phyloP scores from a whole-genome alignment of 2,113 vertebrate genomes.

The Thinocorus orbignyianus region DNA sequence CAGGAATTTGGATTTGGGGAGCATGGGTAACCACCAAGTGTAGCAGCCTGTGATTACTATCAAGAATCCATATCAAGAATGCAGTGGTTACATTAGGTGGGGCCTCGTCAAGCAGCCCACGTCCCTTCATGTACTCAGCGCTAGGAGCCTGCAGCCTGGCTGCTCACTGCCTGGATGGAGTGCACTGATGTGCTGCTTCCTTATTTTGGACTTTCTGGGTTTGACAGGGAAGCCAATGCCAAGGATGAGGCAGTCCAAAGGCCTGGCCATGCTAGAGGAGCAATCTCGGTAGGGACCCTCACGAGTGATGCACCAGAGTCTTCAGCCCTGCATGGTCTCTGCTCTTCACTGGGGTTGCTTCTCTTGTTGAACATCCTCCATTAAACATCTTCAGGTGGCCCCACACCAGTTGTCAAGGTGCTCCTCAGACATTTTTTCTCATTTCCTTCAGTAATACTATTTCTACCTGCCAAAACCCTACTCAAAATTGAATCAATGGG shows the following conservation, averaged over 20 bases:
- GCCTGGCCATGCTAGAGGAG: background rate
- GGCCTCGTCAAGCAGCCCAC: accelerated
- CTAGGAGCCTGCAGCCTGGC: background rate
- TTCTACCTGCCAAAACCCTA: background rate
- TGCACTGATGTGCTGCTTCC: background rate
- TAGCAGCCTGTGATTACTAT: background rate
- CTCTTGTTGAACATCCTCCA: background rate
- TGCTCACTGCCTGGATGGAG: background rate
- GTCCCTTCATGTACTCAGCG: background rate
- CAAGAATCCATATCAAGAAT: background rate
- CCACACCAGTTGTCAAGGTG: background rate
- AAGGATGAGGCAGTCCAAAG: background rate
- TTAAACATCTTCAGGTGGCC: background rate
- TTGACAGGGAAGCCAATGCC: background rate
- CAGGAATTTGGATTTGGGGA: background rate
- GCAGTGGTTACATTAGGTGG: background rate
- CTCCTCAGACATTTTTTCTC: background rate
- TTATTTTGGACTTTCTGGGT: background rate
- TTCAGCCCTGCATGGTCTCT: background rate
- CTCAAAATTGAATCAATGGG: background rate
- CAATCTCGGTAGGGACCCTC: background rate
- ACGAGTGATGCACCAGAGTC: too few species aligned
- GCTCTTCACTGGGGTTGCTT: background rate
- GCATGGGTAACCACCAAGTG: background rate
- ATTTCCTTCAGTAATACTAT: background rate